phyloP scores from a whole-genome alignment of 2,888 invertebrate species.

The Ptilodon capucinus region DNA sequence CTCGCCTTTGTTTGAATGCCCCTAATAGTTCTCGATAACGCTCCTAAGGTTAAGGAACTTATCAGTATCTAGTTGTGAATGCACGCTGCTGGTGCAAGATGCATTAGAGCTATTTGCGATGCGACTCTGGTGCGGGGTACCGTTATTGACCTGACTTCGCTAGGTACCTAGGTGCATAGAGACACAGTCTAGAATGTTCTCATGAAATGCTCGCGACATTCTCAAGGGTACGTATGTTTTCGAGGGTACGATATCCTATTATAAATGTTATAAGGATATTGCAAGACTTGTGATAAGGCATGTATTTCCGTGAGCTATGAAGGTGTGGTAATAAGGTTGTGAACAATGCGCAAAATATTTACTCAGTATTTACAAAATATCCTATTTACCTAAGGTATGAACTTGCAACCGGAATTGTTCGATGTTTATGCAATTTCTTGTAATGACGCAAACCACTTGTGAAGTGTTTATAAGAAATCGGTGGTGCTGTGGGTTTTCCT shows the following conservation, averaged over 20 bases:
- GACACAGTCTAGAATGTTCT: conserved; percentile 31
- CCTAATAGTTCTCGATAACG: conserved; percentile 53
- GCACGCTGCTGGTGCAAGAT: conserved; percentile 54
- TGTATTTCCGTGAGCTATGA: background rate
- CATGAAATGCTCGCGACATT: conserved; percentile 18
- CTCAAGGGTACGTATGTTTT: conserved; percentile 24
- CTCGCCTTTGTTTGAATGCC: conserved; percentile 46
- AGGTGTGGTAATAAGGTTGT: background rate
- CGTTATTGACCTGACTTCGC: conserved; percentile 68
- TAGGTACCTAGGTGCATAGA: conserved; percentile 28
- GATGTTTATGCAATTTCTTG: conserved; percentile 18
- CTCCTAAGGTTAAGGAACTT: conserved; percentile 50
- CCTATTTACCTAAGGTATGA: conserved; percentile 7
- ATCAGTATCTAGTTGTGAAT: conserved; percentile 40
- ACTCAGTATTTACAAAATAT: conserved; percentile 11
- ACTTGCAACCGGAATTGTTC: conserved; percentile 16
- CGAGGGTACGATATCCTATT: conserved; percentile 12
- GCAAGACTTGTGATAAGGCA: conserved; percentile 2
- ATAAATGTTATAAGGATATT: conserved; percentile 23
- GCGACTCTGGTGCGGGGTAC: conserved; percentile 60
- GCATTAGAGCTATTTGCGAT: conserved; percentile 65
- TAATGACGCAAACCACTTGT: conserved; percentile 28
- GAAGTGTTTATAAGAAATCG: conserved; percentile 20
- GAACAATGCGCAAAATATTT: conserved; percentile 20
- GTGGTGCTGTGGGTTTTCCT: conserved; percentile 18